Base-by-base conservation (phyloP, 2,888 invertebrate species). In the Macrosiphum euphorbiae region DNA sequence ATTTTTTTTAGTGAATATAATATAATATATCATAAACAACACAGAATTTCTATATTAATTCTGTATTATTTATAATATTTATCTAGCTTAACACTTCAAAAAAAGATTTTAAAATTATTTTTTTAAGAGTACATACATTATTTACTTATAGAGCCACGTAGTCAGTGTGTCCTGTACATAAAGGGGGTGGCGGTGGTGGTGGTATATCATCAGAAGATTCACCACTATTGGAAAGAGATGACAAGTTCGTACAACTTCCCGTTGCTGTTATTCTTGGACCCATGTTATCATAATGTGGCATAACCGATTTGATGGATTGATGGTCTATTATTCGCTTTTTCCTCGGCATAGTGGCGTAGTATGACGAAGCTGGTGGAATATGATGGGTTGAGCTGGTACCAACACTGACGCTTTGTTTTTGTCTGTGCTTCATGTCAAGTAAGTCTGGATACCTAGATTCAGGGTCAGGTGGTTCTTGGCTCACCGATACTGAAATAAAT, bases 231-330 rank as follows among this genome's bases (percentile, higher is more conserved):
- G 96, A 95, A 95, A 97, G 98, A 95, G 98, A 98, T 95, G 98
- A 96, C 55, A 98, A 98, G 95, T 98, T 97, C 52, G 98, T 98
- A 20, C 98, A 98, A 95, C 98, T 98, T 90, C 98, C 98, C 95
- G 98, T 98, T 67, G 98, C 98, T 24, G 98, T 98, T 92, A 98
- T 98, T 95, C 98, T 97, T 92, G 98, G 98, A 16, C 98, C 98
- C 97, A 98, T 98, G 96, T 98, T 98, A 96, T 98, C 98, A 96
- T 98, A 98, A 94, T 97, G 97, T 92, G 97, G 97, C 10, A 95
- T 95, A 2, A 95, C 94, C 3, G 94, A 86, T 58, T 89, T 90
- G 26, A 89, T 47, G 26, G 58, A 35, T 7, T 55, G 44, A 10
- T 90, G 88, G 97, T 95, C 95, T 96, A 96, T 95, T 95, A 96